phyloP scores from a whole-genome alignment of 2,113 vertebrate species.

The Pipa parva region DNA sequence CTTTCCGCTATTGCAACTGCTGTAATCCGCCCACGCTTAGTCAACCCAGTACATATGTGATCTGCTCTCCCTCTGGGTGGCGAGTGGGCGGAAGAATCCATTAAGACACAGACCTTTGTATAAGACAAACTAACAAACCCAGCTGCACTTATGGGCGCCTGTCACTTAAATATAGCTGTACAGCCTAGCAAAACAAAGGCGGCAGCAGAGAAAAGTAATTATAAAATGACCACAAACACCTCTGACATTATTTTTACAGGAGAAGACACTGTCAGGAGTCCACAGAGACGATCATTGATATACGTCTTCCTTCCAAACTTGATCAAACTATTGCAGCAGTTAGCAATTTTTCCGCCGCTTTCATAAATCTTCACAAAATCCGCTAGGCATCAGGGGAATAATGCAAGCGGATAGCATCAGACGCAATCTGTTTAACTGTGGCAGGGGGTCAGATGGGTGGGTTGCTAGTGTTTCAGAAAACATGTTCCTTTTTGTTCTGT shows the following conservation, averaged over 20 bases:
- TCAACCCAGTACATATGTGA: constrained; percentile 11
- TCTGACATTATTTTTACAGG: constrained; percentile 22
- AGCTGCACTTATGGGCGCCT: constrained; percentile 37
- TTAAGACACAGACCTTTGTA: constrained; percentile 37
- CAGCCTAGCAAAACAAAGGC: constrained; percentile 18
- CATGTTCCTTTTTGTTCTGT: background rate
- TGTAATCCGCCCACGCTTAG: constrained; percentile 17
- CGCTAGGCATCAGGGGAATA: constrained; percentile 18
- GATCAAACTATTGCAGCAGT: constrained; percentile 36
- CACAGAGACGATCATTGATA: constrained; percentile 23
- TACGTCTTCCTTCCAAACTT: constrained; percentile 33
- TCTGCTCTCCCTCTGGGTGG: constrained; percentile 12
- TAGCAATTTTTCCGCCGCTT: constrained; percentile 30
- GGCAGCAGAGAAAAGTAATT: constrained; percentile 29
- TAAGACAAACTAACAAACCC: constrained; percentile 29
- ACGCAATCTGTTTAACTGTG: constrained; percentile 9
- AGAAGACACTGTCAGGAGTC: constrained; percentile 7
- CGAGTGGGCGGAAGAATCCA: constrained; percentile 37
- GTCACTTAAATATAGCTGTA: constrained; percentile 25
- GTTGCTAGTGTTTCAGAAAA: background rate
- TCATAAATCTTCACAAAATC: constrained; percentile 35
- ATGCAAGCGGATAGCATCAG: background rate
- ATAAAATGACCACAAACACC: constrained; percentile 21
- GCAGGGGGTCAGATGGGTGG: constrained; percentile 15
- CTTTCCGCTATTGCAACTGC: constrained; percentile 8